phyloP scores from a whole-genome alignment of 2,888 invertebrate genomes.

The Eupsilia transversa region DNA sequence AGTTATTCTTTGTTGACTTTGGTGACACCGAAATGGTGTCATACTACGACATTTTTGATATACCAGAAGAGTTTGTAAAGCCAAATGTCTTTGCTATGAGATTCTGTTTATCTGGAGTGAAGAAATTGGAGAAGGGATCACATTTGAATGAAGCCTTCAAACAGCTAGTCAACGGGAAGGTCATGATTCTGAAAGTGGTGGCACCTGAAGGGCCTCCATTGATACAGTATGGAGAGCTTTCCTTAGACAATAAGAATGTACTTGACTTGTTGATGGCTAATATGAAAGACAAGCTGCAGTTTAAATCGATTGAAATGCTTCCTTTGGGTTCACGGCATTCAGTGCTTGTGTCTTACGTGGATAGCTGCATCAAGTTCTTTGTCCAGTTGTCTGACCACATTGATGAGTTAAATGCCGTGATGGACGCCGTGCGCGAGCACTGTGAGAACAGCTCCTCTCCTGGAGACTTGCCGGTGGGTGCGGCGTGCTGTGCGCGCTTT shows the following conservation, averaged over 20 bases:
- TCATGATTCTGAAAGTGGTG: conserved; percentile 92
- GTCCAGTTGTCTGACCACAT: conserved; percentile 92
- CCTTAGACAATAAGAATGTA: conserved; percentile 91
- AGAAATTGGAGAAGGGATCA: conserved; percentile 90
- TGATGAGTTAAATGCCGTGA: conserved; percentile 91
- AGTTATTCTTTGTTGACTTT: conserved; percentile 95
- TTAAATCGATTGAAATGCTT: conserved; percentile 83
- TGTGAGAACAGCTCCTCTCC: conserved; percentile 89
- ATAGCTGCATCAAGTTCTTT: conserved; percentile 93
- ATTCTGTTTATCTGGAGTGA: conserved; percentile 93
- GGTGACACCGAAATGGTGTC: conserved; percentile 94
- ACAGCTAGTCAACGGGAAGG: conserved; percentile 91
- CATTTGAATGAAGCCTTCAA: conserved; percentile 93
- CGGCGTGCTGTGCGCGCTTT: conserved; percentile 95
- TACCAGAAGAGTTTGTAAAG: conserved; percentile 93
- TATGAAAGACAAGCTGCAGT: conserved; percentile 84
- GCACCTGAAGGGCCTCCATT: conserved; percentile 93
- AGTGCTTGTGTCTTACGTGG: conserved; percentile 92
- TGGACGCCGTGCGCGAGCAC: conserved; percentile 92
- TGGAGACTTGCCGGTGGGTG: conserved; percentile 89
- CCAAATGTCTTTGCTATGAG: conserved; percentile 94
- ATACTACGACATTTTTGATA: conserved; percentile 93
- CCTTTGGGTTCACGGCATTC: conserved; percentile 83
- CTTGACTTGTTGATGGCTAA: conserved; percentile 89
- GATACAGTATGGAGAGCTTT: conserved; percentile 94